A percentile compares a stretch with the other conserved stretches of the same genome.
These are phyloP conservation scores for Saturnia japonica DNA, from an alignment of 2,888 invertebrate species.

Conservation along the genomic window DNA sequence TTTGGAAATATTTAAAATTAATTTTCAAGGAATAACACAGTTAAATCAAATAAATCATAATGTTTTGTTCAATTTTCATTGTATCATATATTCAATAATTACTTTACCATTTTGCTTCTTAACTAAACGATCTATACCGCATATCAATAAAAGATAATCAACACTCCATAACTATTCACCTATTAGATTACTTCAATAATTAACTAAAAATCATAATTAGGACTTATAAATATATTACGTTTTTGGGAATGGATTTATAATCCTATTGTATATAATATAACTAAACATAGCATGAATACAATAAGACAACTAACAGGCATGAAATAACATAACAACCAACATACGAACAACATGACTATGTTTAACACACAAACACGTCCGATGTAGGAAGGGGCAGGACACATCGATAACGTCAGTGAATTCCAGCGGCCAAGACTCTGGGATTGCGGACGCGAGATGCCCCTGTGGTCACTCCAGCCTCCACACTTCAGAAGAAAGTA, in stretches of 20 bases:
- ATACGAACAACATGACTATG: slow-evolving; percentile 21
- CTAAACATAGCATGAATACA: slow-evolving; percentile 1
- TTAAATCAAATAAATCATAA: not conserved
- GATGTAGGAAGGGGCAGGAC: slow-evolving; percentile 80
- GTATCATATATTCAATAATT: not conserved
- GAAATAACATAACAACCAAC: slow-evolving; percentile 14
- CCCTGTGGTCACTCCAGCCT: slow-evolving; percentile 85
- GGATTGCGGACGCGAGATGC: slow-evolving; percentile 84
- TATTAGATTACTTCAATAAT: not conserved
- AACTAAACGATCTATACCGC: not conserved
- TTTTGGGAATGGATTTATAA: not conserved
- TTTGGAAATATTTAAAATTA: not conserved
- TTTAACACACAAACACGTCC: slow-evolving; percentile 33
- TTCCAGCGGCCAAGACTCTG: slow-evolving; percentile 92
- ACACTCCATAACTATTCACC: not conserved
- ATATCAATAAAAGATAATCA: not conserved
- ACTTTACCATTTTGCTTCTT: not conserved
- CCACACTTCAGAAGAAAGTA: slow-evolving; percentile 86
- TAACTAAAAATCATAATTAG: no score
- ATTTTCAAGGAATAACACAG: not conserved
- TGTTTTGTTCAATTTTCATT: not conserved
- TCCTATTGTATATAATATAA: not conserved
- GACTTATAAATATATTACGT: no score
- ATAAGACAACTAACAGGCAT: not conserved
- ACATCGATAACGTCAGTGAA: slow-evolving; percentile 90